Evolutionary conservation across 2,797 vertebrate species (phyloP).

Genomic region (Lepus townsendii): DNA sequence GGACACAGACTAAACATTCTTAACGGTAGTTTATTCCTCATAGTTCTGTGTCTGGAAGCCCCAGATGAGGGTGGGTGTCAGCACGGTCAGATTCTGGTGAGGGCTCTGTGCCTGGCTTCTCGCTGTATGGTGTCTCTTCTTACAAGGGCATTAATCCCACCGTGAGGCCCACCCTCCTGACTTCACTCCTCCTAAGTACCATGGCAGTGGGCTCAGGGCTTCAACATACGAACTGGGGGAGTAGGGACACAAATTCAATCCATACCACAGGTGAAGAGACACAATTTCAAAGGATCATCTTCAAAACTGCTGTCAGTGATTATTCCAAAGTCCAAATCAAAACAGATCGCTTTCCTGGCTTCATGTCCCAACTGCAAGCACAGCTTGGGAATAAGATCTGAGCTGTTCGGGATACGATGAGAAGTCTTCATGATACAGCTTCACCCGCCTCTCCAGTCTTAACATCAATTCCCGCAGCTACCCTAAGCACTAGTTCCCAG

Average conservation of each 20-base stretch:
- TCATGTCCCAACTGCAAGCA: neutral
- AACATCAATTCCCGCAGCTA: neutral
- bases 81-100: neutral
- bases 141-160: neutral
- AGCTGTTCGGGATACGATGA: neutral
- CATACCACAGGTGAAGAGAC: neutral
- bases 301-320: conserved; percentile 7
- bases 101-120: neutral
- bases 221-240: neutral
- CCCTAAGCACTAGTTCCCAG: neutral
- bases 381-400: neutral
- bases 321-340: conserved; percentile 27
- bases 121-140: neutral
- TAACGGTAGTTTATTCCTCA: neutral
- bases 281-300: neutral
- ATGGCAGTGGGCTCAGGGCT: neutral
- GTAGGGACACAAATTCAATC: neutral
- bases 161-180: neutral
- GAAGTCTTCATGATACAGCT: neutral
- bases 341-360: conserved; percentile 32
- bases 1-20: neutral
- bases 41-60: neutral
- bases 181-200: neutral
- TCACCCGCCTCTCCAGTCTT: neutral
- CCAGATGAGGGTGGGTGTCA: neutral